These are phyloP conservation scores for Phyto melanocephala DNA, from an alignment of 2,888 invertebrate genomes.

Conservation along the genomic window DNA sequence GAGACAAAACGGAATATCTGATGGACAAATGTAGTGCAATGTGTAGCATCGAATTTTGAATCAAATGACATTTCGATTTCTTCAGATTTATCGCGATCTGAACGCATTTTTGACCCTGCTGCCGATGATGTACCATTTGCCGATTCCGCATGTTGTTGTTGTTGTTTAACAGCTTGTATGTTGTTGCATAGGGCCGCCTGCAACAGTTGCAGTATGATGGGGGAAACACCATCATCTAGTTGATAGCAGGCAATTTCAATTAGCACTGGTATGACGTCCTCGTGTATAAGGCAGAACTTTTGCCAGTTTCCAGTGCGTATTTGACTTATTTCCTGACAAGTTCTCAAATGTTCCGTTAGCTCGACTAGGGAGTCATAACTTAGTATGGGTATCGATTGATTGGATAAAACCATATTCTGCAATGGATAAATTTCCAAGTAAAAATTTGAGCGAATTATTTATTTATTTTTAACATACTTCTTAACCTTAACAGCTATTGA, in stretches of 20 bases:
- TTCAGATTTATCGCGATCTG: conserved; percentile 84
- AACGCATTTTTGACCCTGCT: conserved; percentile 77
- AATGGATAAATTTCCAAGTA: neutral
- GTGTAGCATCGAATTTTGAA: conserved; percentile 84
- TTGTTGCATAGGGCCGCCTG: conserved; percentile 91
- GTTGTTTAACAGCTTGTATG: conserved; percentile 72
- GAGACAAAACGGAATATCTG: conserved; percentile 84
- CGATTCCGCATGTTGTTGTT: conserved; percentile 65
- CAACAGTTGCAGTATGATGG: conserved; percentile 92
- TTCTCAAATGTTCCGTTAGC: conserved; percentile 95
- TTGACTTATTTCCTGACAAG: conserved; percentile 94
- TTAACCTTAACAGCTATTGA: too few species aligned
- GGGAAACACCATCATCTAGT: conserved; percentile 94
- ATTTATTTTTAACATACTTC: too few species aligned
- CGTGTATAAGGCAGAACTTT: conserved; percentile 87
- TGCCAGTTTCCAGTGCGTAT: conserved; percentile 97
- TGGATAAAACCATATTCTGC: conserved; percentile 66
- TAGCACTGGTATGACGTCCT: conserved; percentile 88
- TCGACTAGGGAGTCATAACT: conserved; percentile 95
- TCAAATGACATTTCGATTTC: conserved; percentile 82
- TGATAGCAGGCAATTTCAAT: conserved; percentile 89
- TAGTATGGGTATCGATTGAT: conserved; percentile 80
- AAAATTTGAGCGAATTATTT: neutral
- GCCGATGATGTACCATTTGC: conserved; percentile 50
- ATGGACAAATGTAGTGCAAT: conserved; percentile 84